Percentiles rank a stretch among this genome's conserved stretches.
phyloP scores from a whole-genome alignment of 37 sponge, comb jelly and placozoan genomes.

The Haliclona indistincta region DNA sequence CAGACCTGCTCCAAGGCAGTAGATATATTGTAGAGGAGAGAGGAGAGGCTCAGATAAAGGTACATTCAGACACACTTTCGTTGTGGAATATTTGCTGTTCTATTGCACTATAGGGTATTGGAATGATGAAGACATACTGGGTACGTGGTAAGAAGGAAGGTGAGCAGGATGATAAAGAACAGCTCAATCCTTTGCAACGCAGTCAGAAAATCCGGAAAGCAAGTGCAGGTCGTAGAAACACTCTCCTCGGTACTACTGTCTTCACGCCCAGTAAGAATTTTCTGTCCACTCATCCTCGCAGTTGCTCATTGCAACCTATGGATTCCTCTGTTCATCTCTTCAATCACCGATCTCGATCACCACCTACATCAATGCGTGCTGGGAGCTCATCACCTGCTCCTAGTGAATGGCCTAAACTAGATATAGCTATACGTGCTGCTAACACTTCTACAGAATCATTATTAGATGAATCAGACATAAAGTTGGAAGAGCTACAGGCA shows the following conservation, averaged over 20 bases:
- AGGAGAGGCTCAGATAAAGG: slow-evolving; percentile 56
- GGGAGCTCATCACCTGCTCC: neutral
- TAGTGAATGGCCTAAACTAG: neutral
- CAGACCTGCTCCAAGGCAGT: slow-evolving; percentile 32
- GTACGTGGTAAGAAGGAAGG: slow-evolving; percentile 26
- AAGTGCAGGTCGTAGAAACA: neutral
- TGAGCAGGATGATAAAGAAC: neutral
- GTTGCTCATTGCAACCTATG: neutral
- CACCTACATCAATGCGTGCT: neutral
- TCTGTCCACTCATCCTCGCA: no score
- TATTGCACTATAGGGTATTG: slow-evolving; percentile 57
- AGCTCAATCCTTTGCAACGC: slow-evolving; percentile 8
- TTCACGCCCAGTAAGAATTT: no score
- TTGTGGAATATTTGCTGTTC: neutral
- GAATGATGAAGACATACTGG: slow-evolving; percentile 71
- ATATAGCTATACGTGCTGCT: neutral
- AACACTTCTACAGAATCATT: neutral
- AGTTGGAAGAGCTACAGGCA: no score
- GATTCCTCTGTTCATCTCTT: neutral
- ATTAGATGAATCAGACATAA: no score
- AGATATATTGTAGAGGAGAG: slow-evolving; percentile 36
- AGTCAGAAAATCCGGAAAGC: neutral
- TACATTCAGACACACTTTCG: neutral
- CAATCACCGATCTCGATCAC: neutral
- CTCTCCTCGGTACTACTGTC: no score